phyloP scores from a whole-genome alignment of 2,888 invertebrate genomes.

The Actias luna region DNA sequence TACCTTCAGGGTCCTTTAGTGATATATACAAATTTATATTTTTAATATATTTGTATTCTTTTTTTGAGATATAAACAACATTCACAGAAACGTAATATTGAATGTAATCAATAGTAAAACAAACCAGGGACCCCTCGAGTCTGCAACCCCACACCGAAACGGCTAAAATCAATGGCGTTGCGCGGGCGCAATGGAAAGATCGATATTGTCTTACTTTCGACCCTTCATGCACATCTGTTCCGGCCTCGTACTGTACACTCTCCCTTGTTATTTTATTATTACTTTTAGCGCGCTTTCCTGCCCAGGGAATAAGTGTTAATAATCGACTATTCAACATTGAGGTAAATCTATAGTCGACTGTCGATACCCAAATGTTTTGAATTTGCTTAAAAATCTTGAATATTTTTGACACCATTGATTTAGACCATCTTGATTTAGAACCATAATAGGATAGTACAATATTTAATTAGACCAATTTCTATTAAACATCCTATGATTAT shows the following conservation, averaged over 20 bases:
- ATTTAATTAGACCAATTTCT: not conserved
- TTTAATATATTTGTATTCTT: not conserved
- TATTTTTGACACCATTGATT: not conserved
- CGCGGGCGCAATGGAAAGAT: constrained; percentile 35
- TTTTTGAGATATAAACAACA: constrained; percentile 1
- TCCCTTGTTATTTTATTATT: constrained; percentile 12
- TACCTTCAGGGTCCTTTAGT: too few species aligned
- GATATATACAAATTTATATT: too few species aligned
- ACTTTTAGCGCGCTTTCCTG: constrained; percentile 7
- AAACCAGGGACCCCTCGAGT: constrained; percentile 6
- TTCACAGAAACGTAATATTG: not conserved
- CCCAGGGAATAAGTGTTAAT: not conserved
- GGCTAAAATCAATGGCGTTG: constrained; percentile 12
- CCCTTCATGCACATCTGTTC: constrained; percentile 64
- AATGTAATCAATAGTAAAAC: constrained; percentile 2
- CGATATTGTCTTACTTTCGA: constrained; percentile 63
- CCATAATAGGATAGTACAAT: not conserved
- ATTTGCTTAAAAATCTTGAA: not conserved
- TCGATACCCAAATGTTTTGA: not conserved
- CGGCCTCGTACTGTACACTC: constrained; percentile 4
- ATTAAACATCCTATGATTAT: too few species aligned
- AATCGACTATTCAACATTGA: constrained; percentile 2
- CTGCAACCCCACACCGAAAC: constrained; percentile 10
- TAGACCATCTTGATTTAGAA: not conserved
- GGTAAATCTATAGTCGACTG: not conserved